Conservation (phyloP, 2,113 vertebrate species). For the Syngnathus typhle region DNA sequence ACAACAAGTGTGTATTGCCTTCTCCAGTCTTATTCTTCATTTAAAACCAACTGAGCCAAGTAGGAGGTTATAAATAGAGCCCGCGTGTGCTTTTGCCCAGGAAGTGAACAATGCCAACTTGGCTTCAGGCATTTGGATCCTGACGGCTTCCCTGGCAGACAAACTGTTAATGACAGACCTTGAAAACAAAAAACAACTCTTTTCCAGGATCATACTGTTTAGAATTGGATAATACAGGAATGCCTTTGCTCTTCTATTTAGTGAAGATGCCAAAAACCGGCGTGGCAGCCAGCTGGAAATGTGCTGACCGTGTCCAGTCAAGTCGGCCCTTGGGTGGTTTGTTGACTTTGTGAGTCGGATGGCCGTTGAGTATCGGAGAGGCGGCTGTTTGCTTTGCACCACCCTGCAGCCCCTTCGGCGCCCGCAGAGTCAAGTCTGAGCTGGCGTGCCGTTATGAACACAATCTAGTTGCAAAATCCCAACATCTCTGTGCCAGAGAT, state of each 20-base stretch:
- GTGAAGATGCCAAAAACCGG: slow-evolving; percentile 15
- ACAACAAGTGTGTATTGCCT: slow-evolving; percentile 28
- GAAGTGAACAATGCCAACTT: slow-evolving; percentile 53
- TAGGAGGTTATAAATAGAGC: slow-evolving; percentile 54
- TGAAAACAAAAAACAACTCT: background rate
- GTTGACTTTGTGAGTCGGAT: slow-evolving; percentile 53
- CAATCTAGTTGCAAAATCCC: background rate
- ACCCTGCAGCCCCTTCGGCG: slow-evolving; percentile 52
- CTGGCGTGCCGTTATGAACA: slow-evolving; percentile 9
- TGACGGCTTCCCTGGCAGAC: slow-evolving; percentile 38
- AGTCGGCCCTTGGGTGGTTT: slow-evolving; percentile 30
- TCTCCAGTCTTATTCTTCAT: slow-evolving; percentile 43
- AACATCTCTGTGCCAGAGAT: background rate
- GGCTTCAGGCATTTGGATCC: slow-evolving; percentile 36
- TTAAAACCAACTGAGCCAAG: slow-evolving; percentile 34
- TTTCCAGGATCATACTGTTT: background rate
- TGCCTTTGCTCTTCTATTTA: background rate
- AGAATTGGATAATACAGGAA: background rate
- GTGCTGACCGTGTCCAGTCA: slow-evolving; percentile 41
- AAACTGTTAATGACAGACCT: slow-evolving; percentile 38
- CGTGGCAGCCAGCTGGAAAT: slow-evolving; percentile 43
- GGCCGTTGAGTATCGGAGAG: slow-evolving; percentile 14
- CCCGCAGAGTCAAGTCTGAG: slow-evolving; percentile 20
- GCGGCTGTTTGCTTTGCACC: slow-evolving; percentile 53
- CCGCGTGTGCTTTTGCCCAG: slow-evolving; percentile 38